Evolutionary conservation across 2,113 vertebrate species (phyloP), one percentile per base, ranked within the genome.

Genomic region (Aegithalos caudatus): DNA sequence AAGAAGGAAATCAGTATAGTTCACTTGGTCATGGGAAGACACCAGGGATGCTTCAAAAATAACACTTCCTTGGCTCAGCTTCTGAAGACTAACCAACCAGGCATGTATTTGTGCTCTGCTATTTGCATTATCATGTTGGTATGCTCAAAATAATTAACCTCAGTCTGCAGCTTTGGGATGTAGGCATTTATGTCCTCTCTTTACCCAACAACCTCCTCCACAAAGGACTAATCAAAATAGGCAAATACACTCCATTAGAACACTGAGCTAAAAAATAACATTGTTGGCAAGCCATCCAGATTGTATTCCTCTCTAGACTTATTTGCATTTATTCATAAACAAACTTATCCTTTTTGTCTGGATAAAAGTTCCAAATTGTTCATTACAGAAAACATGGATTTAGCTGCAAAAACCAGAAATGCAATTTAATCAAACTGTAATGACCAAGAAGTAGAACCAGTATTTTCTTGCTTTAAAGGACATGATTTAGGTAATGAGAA

Each of bases 341-440:
- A 33, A 91, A 92, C 97, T 93, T 97, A 99, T 98, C 98, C 98
- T 92, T 94, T 98, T 91, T 98, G 97, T 84, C 97, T 98, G 71
- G 98, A 98, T 48, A 98, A 98, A 72, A 88, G 90, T 95, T 99
- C 98, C 95, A 99, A 94, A 12, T 88, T 96, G 91, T 94, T 98
- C 93, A 97, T 96, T 92, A 98, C 97, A 92, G 95, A 88, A 72
- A 95, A 97, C 87, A 98, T 48, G 57, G 97, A 97, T 62, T 97
- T 97, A 94, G 95, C 98, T 99, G 93, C 45, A 97, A 88, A 97
- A 96, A 66, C 4, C 4, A 7, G 61, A 88, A 92, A 65, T 12
- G 12, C 54, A 83, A 88, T 70, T 91, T 82, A 91, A 88, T 88
- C 25, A 62, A 40, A 48, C 56, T 79, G 53, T 29, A 91, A 22